phyloP scores from a whole-genome alignment of 2,888 invertebrate species.

The Agapetus fuscipes region DNA sequence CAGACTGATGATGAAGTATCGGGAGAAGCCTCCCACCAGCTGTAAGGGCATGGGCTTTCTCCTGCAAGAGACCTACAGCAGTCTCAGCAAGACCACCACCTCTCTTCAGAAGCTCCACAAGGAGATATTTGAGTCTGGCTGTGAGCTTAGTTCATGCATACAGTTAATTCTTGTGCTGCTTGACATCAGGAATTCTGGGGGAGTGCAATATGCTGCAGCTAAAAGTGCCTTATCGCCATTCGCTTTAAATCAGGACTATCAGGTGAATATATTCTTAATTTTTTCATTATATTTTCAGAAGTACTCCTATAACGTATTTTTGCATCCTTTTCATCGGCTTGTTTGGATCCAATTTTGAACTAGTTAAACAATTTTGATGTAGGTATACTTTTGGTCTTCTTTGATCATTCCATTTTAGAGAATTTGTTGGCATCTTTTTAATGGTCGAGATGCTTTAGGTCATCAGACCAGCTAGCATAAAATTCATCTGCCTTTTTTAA shows the following conservation, averaged over 20 bases:
- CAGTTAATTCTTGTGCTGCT: conserved; percentile 10
- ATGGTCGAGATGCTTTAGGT: no score
- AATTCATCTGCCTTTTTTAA: no score
- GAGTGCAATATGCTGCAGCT: conserved; percentile 8
- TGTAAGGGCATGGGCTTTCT: conserved; percentile 52
- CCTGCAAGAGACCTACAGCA: conserved; percentile 49
- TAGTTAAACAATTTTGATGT: no score
- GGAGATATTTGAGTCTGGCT: background rate
- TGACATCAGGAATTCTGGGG: conserved; percentile 4
- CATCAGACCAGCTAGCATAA: no score
- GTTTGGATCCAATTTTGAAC: no score
- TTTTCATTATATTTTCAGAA: background rate
- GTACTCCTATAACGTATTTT: no score
- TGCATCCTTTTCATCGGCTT: no score
- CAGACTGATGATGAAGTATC: conserved; percentile 55
- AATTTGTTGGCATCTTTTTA: no score
- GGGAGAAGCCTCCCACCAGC: conserved; percentile 58
- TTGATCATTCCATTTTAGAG: no score
- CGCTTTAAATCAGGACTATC: conserved; percentile 12
- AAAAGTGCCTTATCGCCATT: conserved; percentile 11
- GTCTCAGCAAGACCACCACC: conserved; percentile 31
- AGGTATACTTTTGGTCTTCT: no score
- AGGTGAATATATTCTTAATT: conserved; percentile 7
- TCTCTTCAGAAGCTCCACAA: conserved; percentile 2
- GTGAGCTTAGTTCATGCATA: conserved; percentile 13